Conservation (phyloP, 2,888 invertebrate species). For the Noctua pronuba region DNA sequence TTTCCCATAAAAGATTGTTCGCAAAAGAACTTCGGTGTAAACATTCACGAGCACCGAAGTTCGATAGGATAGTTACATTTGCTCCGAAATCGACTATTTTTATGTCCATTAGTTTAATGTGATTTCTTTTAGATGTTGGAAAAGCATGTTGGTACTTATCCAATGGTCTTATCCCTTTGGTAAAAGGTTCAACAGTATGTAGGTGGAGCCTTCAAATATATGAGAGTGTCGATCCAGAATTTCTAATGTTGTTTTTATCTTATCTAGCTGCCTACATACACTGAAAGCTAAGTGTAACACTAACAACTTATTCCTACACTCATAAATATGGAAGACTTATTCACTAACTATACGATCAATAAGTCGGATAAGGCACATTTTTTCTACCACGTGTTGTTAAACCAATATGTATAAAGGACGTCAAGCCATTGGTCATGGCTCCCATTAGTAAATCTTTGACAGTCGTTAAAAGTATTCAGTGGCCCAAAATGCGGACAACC, state of each 20-base stretch:
- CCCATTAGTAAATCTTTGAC: too few relatives aligned
- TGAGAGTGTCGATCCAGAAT: slow-evolving; percentile 45
- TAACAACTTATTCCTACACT: slow-evolving; percentile 9
- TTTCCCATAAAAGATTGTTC: slow-evolving; percentile 52
- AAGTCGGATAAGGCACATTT: background rate
- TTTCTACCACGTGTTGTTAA: background rate
- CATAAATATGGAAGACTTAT: background rate
- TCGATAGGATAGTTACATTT: slow-evolving; percentile 77
- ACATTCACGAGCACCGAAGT: slow-evolving; percentile 55
- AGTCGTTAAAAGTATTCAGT: too few relatives aligned
- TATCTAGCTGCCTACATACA: slow-evolving; percentile 17
- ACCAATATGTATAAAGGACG: background rate
- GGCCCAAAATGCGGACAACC: too few relatives aligned
- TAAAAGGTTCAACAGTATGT: slow-evolving; percentile 61
- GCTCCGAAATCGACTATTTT: slow-evolving; percentile 79
- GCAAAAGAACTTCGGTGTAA: slow-evolving; percentile 72
- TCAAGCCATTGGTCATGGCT: too few relatives aligned
- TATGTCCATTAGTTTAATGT: slow-evolving; percentile 83
- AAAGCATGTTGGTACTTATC: slow-evolving; percentile 68
- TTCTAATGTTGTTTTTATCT: slow-evolving; percentile 41
- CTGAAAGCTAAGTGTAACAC: slow-evolving; percentile 7
- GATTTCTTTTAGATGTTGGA: slow-evolving; percentile 76
- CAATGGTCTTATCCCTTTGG: slow-evolving; percentile 65
- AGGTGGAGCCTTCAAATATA: slow-evolving; percentile 43
- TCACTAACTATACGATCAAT: background rate